A percentile compares a stretch with the other conserved stretches of the same genome.
These are phyloP conservation scores for Erithacus rubecula DNA, from an alignment of 2,797 vertebrate genomes.

Conservation along the genomic window DNA sequence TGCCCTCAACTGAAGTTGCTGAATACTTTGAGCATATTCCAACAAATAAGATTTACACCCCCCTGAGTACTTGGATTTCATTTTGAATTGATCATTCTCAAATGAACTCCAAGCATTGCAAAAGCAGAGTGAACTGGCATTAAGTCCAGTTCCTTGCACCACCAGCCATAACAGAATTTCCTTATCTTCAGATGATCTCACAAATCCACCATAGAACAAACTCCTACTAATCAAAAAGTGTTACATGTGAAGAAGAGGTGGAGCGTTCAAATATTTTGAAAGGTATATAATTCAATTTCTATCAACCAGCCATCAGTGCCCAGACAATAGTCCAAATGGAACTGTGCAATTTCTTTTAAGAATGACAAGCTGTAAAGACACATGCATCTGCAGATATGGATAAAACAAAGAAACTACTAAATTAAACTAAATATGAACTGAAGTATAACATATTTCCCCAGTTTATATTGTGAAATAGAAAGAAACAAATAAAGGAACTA, in stretches of 20 bases:
- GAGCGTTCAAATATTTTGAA: neutral
- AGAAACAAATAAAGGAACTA: neutral
- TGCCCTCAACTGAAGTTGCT: neutral
- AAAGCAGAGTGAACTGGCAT: neutral
- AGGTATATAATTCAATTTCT: neutral
- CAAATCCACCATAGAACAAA: neutral
- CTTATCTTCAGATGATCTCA: neutral
- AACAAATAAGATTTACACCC: neutral
- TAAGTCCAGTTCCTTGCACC: neutral
- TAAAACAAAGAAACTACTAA: neutral
- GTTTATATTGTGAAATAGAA: neutral
- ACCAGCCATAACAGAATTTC: neutral
- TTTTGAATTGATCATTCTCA: neutral
- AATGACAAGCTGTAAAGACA: neutral
- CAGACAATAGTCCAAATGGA: neutral
- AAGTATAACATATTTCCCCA: neutral
- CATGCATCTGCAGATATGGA: neutral
- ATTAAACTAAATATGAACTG: neutral
- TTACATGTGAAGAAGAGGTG: neutral
- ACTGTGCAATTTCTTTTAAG: neutral
- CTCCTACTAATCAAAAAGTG: neutral
- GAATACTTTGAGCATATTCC: neutral
- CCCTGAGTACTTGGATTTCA: neutral
- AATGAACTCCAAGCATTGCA: neutral
- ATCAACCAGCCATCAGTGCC: neutral